phyloP scores from a whole-genome alignment of 2,888 invertebrate species.

The Drosophila aldrichi region DNA sequence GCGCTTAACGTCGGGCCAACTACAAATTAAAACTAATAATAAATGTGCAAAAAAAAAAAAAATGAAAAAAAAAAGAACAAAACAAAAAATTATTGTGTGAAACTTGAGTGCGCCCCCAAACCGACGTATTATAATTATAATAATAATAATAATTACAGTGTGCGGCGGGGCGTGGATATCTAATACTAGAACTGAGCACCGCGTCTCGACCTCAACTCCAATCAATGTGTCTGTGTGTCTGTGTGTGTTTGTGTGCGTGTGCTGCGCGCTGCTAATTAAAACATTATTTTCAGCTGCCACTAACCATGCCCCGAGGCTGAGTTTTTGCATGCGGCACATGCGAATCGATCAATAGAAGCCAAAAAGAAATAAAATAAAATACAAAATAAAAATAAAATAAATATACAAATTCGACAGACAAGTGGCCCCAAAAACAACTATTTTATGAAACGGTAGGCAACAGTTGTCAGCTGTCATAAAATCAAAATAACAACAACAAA shows the following conservation, averaged over 20 bases:
- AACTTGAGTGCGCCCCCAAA: conserved; percentile 32
- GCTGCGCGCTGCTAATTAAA: conserved; percentile 66
- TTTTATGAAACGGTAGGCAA: conserved; percentile 55
- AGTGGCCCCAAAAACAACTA: conserved; percentile 45
- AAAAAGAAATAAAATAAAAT: conserved; percentile 13
- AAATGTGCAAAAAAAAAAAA: conserved; percentile 25
- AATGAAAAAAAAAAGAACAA: not conserved
- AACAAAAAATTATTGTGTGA: conserved; percentile 43
- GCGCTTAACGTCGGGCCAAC: conserved; percentile 47
- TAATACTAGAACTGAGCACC: conserved; percentile 25
- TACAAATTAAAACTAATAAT: conserved; percentile 49
- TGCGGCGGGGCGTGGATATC: conserved; percentile 35
- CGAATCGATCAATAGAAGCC: conserved; percentile 43
- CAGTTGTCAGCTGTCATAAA: conserved; percentile 63
- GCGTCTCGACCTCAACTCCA: conserved; percentile 39
- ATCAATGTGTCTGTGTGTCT: conserved; percentile 10
- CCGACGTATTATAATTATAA: conserved; percentile 27
- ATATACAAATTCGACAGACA: conserved; percentile 34
- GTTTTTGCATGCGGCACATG: conserved; percentile 39
- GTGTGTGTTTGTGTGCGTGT: not conserved
- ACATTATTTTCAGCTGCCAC: conserved; percentile 60
- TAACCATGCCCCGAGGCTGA: conserved; percentile 71
- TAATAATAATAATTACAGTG: conserved; percentile 18
- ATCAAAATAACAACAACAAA: conserved; percentile 19
- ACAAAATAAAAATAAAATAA: conserved; percentile 12